Percentiles rank a stretch among this genome's conserved stretches.
These are phyloP conservation scores for Neoarius graeffei DNA, from an alignment of 2,113 vertebrate species.

Conservation along the genomic window DNA sequence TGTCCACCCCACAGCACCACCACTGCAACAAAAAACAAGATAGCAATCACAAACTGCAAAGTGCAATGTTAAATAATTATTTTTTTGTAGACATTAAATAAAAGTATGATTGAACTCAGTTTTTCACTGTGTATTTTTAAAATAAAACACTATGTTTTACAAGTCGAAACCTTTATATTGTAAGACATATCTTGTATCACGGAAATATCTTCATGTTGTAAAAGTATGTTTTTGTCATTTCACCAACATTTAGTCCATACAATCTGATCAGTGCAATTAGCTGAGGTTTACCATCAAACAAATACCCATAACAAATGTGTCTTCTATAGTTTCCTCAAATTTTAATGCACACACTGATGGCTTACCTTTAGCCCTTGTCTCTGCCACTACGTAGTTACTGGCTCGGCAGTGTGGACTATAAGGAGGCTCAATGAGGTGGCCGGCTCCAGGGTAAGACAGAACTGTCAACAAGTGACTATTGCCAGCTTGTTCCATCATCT, in stretches of 20 bases:
- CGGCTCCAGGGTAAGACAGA: conserved; percentile 66
- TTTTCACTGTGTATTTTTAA: neutral
- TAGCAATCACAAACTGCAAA: neutral
- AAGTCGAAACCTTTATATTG: neutral
- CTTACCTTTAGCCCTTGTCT: conserved; percentile 37
- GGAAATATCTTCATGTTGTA: neutral
- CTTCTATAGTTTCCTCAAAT: neutral
- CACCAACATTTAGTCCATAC: neutral
- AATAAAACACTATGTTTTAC: neutral
- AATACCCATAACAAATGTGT: neutral
- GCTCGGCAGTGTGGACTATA: conserved; percentile 61
- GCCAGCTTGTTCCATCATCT: conserved; percentile 70
- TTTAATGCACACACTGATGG: neutral
- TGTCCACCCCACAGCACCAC: conserved; percentile 69
- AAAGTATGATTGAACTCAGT: neutral
- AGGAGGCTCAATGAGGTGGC: conserved; percentile 75
- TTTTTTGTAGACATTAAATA: neutral
- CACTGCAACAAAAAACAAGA: conserved; percentile 52
- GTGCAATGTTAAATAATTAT: neutral
- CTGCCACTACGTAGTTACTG: conserved; percentile 34
- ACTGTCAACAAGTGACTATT: conserved; percentile 70
- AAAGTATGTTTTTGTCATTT: neutral
- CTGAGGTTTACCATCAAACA: neutral
- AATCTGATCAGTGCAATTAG: neutral
- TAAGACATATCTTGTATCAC: neutral